Evolutionary conservation across 2,888 invertebrate genomes (phyloP), one percentile per base, ranked within the genome.

Genomic region (Lithophane semibrunnea): DNA sequence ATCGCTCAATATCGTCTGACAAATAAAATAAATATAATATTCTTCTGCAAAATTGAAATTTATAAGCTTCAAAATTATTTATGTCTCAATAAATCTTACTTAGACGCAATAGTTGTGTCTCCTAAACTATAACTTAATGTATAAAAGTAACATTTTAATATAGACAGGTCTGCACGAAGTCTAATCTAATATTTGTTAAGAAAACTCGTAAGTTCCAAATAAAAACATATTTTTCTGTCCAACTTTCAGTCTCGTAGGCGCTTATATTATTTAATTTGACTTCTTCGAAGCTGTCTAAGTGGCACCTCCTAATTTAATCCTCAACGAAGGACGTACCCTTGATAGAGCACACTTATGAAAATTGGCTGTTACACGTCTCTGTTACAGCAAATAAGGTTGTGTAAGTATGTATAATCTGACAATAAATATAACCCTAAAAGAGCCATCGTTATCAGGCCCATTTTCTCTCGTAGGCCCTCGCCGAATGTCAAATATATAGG

Each of bases 401-500:
- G 68, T 80, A 73, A 76, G 80, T 82, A 80, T 81, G 81, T 82
- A 80, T 86, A 86, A 87, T 77, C 80, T 81, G 74, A 84, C 81
- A 78, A 84, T 84, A 88, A 87, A 86, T 88, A 90, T 90, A 90
- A 90, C 89, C 88, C 88, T 88, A 88, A 91, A 92, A 91, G 91
- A 92, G 89, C 84, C 90, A 87, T 90, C 91, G 89, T 92, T 92
- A 93, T 93, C 91, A 90, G 88, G 86, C 87, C 91, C 91, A 93
- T 94, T 94, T 92, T 92, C 92, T 91, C 90, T 88, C 86, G 79
- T 84, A 90, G 89, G 90, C 90, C 91, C 91, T 92, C 90, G 88
- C 90, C 91, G 91, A 94, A 93, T 92, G 92, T 93, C 94, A 95
- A 94, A 95, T 94, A 92, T 95, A 95, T 95, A 94, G 92, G 92